Conservation (phyloP, 2,113 vertebrate species). For the Dromas ardeola region DNA sequence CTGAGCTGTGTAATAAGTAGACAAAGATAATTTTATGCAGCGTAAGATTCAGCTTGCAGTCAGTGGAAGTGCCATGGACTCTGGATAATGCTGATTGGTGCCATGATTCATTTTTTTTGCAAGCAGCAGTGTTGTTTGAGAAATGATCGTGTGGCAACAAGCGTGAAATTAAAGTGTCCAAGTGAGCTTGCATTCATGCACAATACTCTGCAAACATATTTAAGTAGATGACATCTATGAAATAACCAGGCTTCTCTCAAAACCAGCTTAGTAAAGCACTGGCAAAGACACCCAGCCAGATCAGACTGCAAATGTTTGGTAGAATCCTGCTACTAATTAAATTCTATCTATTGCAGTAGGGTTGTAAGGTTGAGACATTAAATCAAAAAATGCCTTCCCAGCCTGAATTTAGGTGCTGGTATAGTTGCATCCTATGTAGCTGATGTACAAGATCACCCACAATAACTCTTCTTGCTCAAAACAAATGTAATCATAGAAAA, state of each 20-base stretch:
- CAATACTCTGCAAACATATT: not conserved
- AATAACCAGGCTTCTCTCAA: not conserved
- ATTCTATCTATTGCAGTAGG: not conserved
- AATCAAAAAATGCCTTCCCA: not conserved
- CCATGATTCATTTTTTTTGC: not conserved
- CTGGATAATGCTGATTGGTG: not conserved
- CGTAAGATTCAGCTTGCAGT: not conserved
- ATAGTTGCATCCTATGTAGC: not conserved
- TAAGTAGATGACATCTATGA: not conserved
- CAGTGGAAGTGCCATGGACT: not conserved
- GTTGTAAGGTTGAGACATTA: not conserved
- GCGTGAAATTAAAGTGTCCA: conserved; percentile 19
- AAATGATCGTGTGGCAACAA: not conserved
- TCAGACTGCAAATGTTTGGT: not conserved
- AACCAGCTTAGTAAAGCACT: not conserved
- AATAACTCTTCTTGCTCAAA: not conserved
- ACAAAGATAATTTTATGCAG: not conserved
- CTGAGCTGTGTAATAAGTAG: not conserved
- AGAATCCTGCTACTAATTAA: not conserved
- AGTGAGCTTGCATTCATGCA: not conserved
- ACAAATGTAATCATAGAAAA: not conserved
- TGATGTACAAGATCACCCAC: not conserved
- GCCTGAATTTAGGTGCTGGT: not conserved
- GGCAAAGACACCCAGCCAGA: not conserved
- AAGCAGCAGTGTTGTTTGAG: not conserved